These are phyloP conservation scores for Saccopteryx leptura DNA, from an alignment of 2,113 vertebrate species.

Conservation along the genomic window DNA sequence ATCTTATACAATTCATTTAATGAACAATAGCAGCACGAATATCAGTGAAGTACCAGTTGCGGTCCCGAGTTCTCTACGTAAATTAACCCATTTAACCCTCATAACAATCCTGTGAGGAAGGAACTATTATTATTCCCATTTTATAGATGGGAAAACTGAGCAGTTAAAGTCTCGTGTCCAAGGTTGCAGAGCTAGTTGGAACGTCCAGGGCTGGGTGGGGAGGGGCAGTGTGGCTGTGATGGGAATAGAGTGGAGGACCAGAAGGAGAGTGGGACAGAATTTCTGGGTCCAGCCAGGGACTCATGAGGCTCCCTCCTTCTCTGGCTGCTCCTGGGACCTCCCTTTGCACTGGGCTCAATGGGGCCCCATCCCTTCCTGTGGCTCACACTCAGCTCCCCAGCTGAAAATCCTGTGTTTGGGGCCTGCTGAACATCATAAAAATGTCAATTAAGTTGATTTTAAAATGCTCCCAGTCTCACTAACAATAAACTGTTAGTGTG, in stretches of 20 bases:
- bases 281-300: neutral
- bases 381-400: constrained; percentile 33
- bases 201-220: too few relatives aligned
- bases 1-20: neutral
- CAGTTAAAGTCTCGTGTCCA: neutral
- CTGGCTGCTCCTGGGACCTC: neutral
- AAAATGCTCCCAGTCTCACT: constrained; percentile 75
- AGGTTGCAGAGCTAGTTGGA: neutral
- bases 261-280: neutral
- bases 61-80: neutral
- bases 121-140: neutral
- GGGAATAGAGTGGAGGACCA: neutral
- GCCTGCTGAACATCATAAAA: constrained; percentile 69
- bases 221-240: neutral
- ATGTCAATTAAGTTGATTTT: constrained; percentile 80
- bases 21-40: neutral
- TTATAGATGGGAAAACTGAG: constrained; percentile 14
- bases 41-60: neutral
- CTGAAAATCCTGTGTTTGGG: constrained; percentile 47
- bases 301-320: neutral
- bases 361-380: neutral
- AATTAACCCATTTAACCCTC: neutral
- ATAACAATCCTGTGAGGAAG: neutral
- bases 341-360: neutral
- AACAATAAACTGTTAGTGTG: constrained; percentile 58